Evolutionary conservation across 2,113 vertebrate genomes (phyloP).

Genomic region (Sclerurus mexicanus): DNA sequence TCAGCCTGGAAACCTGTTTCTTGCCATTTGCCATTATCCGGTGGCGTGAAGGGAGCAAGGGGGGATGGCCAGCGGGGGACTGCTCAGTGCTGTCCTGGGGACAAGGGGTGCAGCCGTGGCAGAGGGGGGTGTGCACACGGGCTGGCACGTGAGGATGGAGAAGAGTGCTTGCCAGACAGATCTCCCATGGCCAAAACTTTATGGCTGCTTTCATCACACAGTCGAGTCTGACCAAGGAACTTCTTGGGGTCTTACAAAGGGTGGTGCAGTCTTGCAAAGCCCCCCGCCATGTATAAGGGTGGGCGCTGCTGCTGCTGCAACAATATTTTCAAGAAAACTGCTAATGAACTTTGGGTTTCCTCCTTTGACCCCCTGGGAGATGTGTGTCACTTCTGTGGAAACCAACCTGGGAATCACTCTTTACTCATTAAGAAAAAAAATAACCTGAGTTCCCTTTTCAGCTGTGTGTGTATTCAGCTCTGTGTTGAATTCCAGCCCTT

Average conservation of each 20-base stretch:
- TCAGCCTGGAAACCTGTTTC: neutral
- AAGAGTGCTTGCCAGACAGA: neutral
- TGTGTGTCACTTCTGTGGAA: constrained; percentile 18
- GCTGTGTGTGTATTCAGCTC: neutral
- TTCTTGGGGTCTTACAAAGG: neutral
- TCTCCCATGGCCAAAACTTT: neutral
- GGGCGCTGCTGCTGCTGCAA: neutral
- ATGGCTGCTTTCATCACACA: neutral
- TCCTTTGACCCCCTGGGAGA: neutral
- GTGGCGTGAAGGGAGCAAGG: accelerated
- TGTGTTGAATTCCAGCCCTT: neutral
- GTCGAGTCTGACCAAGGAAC: neutral
- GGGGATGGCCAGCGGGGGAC: neutral
- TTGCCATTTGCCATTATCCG: neutral
- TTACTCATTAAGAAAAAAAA: constrained; percentile 12
- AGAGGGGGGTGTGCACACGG: neutral
- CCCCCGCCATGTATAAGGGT: accelerated
- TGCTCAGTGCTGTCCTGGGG: neutral
- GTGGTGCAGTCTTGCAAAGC: neutral
- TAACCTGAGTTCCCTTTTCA: constrained; percentile 6
- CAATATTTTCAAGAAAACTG: neutral
- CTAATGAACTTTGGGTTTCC: neutral
- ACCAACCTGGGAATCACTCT: neutral
- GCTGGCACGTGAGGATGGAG: neutral
- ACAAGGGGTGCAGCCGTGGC: neutral